Conservation (phyloP, 2,113 vertebrate genomes). For the Pachyramphus minor region DNA sequence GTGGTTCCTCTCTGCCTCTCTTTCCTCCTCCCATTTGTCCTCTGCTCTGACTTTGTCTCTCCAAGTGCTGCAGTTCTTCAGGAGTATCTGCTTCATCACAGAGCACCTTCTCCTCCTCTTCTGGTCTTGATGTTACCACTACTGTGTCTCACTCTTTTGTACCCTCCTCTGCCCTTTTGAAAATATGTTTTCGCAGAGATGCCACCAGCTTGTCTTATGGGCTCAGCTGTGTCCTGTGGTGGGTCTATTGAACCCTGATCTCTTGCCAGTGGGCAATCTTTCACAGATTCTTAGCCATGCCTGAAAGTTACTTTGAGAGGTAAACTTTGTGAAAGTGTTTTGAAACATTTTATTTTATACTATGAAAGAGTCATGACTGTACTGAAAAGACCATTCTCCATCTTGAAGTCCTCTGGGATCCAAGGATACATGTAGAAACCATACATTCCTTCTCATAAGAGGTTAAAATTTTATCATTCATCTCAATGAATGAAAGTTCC, state of each 20-base stretch:
- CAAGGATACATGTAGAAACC: neutral
- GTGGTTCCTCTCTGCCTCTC: fast-evolving
- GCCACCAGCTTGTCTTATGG: neutral
- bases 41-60: neutral
- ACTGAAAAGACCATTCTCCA: neutral
- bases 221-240: neutral
- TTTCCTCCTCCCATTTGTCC: neutral
- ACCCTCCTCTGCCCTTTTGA: neutral
- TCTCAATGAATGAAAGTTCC: neutral
- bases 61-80: neutral
- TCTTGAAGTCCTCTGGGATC: neutral
- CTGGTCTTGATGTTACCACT: neutral
- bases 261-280: neutral
- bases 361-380: neutral
- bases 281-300: neutral
- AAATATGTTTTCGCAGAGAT: neutral
- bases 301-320: neutral
- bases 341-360: neutral
- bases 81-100: neutral
- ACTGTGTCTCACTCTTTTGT: neutral
- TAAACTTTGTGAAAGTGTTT: neutral
- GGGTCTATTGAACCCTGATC: neutral
- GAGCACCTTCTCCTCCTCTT: neutral
- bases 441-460: neutral
- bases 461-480: neutral